Base-by-base conservation (phyloP, 2,888 invertebrate genomes). In the Synergus itoensis region DNA sequence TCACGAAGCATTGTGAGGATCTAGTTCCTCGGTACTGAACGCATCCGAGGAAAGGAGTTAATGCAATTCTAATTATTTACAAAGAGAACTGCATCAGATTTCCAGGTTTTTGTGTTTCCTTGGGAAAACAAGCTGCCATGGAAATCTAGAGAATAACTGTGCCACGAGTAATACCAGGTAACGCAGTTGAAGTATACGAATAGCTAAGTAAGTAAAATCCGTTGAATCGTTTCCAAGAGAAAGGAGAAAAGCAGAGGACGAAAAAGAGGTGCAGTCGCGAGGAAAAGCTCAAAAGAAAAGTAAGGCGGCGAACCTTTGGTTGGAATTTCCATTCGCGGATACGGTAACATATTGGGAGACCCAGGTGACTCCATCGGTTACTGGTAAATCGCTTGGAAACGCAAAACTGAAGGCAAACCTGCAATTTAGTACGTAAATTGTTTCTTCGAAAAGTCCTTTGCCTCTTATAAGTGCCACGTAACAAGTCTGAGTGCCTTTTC, bases 51-150 rank as follows among this genome's bases (percentile, higher is more conserved):
- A 86, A 86, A 85, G 84, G 85, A 84, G 86, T 87, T 87, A 88
- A 88, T 86, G 86, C 85, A 87, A 89, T 87, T 88, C 86, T 85
- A 87, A 89, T 89, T 88, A 88, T 84, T 84, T 80, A 78, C 77
- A 76, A 80, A 84, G 78, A 79, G 80, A 79, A 80, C 79, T 80
- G 77, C 81, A 62, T 81, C 77, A 80, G 81, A 83, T 78, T 81
- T 81, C 79, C 43, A 80, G 63, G 84, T 81, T 86, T 86, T 84
- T 85, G 83, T 80, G 83, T 83, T 86, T 84, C 84, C 86, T 86
- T 83, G 77, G 80, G 77, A 84, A 86, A 86, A 85, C 84, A 84
- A 86, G 83, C 82, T 81, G 79, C 83, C 79, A 77, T 80, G 82
- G 80, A 80, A 84, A 81, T 80, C 76, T 77, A 79, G 82, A 77